Percentiles rank a stretch among this genome's conserved stretches.
Evolutionary conservation across 2,797 vertebrate genomes (phyloP).

Genomic region (Chrysolophus pictus): DNA sequence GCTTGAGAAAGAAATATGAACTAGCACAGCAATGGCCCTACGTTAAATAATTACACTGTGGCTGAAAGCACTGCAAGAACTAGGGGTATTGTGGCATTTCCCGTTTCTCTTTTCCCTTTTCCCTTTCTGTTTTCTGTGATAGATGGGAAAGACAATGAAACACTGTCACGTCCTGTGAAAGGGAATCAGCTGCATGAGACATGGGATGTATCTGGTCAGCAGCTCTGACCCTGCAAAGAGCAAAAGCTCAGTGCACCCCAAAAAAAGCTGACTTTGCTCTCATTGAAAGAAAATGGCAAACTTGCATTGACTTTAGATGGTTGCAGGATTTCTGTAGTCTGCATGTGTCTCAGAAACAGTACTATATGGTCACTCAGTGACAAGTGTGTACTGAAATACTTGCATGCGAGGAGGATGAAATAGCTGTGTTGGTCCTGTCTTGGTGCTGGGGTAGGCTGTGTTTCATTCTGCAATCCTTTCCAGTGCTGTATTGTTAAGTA

Average conservation of each 20-base stretch:
- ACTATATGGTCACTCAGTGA: not conserved
- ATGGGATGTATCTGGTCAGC: not conserved
- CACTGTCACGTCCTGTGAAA: not conserved
- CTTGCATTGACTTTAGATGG: not conserved
- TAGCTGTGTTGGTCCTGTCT: not conserved
- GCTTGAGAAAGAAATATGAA: not conserved
- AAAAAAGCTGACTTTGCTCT: not conserved
- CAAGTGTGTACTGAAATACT: not conserved
- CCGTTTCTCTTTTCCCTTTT: not conserved
- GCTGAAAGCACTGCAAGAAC: not conserved
- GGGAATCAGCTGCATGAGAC: not conserved
- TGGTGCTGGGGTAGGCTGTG: not conserved
- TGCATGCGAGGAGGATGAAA: not conserved
- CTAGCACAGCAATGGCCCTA: not conserved
- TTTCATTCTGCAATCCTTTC: not conserved
- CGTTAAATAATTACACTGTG: not conserved
- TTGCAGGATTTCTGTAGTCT: not conserved
- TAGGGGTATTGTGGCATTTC: not conserved
- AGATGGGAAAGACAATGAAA: not conserved
- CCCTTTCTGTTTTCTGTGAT: not conserved
- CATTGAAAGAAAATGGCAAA: not conserved
- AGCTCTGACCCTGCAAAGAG: not conserved
- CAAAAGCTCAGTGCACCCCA: not conserved
- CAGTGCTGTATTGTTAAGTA: not conserved
- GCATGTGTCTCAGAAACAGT: not conserved